Evolutionary conservation across 2,113 vertebrate species (phyloP).

Genomic region (Equus quagga): DNA sequence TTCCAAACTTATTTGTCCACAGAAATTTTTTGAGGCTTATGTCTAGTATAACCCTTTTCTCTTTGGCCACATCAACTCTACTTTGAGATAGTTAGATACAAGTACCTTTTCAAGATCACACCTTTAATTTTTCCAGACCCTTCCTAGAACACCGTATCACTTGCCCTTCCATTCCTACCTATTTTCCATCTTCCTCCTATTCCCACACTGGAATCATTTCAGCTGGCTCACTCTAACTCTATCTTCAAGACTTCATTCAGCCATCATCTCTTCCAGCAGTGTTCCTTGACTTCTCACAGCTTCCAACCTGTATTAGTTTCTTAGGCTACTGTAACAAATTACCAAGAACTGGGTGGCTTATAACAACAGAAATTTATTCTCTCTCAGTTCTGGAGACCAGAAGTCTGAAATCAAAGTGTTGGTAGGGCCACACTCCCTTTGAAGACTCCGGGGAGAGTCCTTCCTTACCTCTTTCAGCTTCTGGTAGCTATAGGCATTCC

Average conservation of each 20-base stretch:
- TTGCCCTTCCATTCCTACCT: background rate
- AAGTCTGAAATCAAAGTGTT: background rate
- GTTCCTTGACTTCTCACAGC: background rate
- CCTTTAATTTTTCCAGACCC: background rate
- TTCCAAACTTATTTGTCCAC: background rate
- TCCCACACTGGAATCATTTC: background rate
- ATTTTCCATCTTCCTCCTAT: background rate
- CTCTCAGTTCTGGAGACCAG: background rate
- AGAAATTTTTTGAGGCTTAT: background rate
- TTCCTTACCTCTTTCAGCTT: background rate
- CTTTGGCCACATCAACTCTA: background rate
- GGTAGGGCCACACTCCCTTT: background rate
- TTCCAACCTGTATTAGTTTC: background rate
- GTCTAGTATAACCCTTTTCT: background rate
- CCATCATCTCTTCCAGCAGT: background rate
- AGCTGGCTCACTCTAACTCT: background rate
- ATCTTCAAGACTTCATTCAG: background rate
- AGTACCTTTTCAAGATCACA: background rate
- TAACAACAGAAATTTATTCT: background rate
- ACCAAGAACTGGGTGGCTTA: background rate
- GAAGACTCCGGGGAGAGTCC: background rate
- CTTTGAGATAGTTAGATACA: background rate
- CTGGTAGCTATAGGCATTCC: background rate
- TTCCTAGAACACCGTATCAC: background rate
- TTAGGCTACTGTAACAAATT: background rate